These are phyloP conservation scores for Cynaeus angustus DNA, from an alignment of 2,888 invertebrate genomes.

Conservation along the genomic window DNA sequence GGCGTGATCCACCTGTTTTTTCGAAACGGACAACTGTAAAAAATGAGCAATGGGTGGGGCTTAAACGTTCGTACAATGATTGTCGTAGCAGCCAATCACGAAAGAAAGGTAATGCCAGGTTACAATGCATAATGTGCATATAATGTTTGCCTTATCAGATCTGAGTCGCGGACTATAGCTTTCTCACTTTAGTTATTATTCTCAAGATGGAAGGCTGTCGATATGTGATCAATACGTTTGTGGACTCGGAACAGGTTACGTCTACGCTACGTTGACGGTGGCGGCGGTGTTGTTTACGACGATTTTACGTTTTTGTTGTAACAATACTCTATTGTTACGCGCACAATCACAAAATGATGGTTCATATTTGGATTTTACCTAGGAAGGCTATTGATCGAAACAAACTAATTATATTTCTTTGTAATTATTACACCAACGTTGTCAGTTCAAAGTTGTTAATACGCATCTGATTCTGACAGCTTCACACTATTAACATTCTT, in stretches of 20 bases:
- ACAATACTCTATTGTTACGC: conserved; percentile 21
- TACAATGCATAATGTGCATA: conserved; percentile 71
- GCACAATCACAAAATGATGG: conserved; percentile 26
- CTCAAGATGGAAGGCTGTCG: conserved; percentile 71
- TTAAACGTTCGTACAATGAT: conserved; percentile 69
- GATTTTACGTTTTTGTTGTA: conserved; percentile 27
- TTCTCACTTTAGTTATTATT: conserved; percentile 67
- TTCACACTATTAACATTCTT: neutral
- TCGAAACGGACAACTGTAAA: conserved; percentile 61
- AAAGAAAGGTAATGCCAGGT: conserved; percentile 71
- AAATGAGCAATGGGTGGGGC: conserved; percentile 70
- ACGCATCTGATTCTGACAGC: conserved; percentile 2
- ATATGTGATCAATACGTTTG: conserved; percentile 69
- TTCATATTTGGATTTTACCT: conserved; percentile 6
- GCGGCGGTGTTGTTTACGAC: conserved; percentile 10
- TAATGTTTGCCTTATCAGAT: conserved; percentile 67
- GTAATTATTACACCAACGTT: neutral
- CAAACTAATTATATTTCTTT: conserved; percentile 20
- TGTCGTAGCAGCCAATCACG: conserved; percentile 71
- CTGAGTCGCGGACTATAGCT: conserved; percentile 61
- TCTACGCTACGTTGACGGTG: conserved; percentile 5
- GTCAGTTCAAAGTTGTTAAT: conserved; percentile 3
- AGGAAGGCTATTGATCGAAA: conserved; percentile 15
- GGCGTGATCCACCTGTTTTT: conserved; percentile 64
- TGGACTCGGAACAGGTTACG: conserved; percentile 45